phyloP scores from a whole-genome alignment of 2,797 vertebrate species.

The Harpagifer antarcticus region DNA sequence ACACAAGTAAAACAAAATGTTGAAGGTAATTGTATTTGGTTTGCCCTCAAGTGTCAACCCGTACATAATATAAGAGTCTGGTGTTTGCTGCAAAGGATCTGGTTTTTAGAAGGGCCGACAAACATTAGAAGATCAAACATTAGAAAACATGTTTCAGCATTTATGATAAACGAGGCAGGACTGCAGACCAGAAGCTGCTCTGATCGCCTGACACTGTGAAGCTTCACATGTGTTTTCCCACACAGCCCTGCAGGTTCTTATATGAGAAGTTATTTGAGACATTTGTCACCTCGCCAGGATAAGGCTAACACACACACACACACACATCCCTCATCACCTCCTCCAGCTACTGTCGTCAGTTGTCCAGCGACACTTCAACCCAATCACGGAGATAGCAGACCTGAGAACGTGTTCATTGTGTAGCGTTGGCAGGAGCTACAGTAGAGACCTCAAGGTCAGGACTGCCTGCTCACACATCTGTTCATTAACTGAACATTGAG shows the following conservation, averaged over 20 bases:
- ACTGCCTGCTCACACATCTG: conserved; percentile 8
- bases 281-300: conserved; percentile 70
- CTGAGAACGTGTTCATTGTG: conserved; percentile 56
- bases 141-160: not conserved
- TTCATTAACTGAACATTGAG: conserved; percentile 11
- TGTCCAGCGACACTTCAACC: conserved; percentile 48
- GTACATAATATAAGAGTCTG: not conserved
- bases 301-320: conserved; percentile 49
- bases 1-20: too few relatives aligned
- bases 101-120: conserved; percentile 1
- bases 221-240: conserved; percentile 34
- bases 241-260: conserved; percentile 41
- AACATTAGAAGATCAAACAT: too few relatives aligned
- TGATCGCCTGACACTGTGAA: conserved; percentile 25
- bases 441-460: conserved; percentile 64
- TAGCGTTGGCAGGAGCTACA: conserved; percentile 39
- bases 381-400: conserved; percentile 63
- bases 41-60: not conserved
- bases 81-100: not conserved
- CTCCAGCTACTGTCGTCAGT: conserved; percentile 54
- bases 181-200: conserved; percentile 32
- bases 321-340: conserved; percentile 59
- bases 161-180: conserved; percentile 35
- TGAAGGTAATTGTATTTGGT: too few relatives aligned
- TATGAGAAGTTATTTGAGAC: conserved; percentile 57